Percentiles rank a stretch among this genome's conserved stretches.
Evolutionary conservation across 2,797 vertebrate genomes (phyloP).

Genomic region (Alauda arvensis): DNA sequence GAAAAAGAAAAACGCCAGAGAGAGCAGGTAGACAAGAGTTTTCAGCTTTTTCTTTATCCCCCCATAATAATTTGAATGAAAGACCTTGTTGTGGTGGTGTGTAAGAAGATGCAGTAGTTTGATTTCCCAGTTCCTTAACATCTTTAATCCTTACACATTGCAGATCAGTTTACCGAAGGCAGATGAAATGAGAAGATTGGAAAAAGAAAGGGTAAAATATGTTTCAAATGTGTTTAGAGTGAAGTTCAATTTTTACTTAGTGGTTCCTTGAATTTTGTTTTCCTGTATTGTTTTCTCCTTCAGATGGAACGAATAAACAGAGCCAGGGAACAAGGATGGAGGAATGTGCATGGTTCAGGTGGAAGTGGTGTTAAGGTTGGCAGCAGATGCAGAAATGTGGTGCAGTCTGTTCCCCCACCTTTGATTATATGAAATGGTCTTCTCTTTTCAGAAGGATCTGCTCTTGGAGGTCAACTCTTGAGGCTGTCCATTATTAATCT

Average conservation of each 20-base stretch:
- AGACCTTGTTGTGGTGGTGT: background rate
- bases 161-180: constrained; percentile 87
- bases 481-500: background rate
- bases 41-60: background rate
- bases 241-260: constrained; percentile 34
- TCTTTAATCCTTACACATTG: constrained; percentile 47
- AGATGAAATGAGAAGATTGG: constrained; percentile 87
- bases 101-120: background rate
- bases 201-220: constrained; percentile 88
- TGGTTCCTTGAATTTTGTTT: constrained; percentile 62
- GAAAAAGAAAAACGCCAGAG: constrained; percentile 88
- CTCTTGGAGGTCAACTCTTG: background rate
- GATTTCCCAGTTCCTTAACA: constrained; percentile 1
- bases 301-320: constrained; percentile 91
- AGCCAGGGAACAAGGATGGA: constrained; percentile 97
- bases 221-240: constrained; percentile 18
- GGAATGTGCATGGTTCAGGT: constrained; percentile 87
- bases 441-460: constrained; percentile 4
- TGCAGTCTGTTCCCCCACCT: background rate
- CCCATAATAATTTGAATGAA: background rate
- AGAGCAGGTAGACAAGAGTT: constrained; percentile 82
- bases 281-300: constrained; percentile 56
- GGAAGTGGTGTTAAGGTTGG: constrained; percentile 81
- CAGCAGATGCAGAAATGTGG: constrained; percentile 21
- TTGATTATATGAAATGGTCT: background rate